phyloP scores from a whole-genome alignment of 1,140 invertebrate species.

The Heliothis subflexa region DNA sequence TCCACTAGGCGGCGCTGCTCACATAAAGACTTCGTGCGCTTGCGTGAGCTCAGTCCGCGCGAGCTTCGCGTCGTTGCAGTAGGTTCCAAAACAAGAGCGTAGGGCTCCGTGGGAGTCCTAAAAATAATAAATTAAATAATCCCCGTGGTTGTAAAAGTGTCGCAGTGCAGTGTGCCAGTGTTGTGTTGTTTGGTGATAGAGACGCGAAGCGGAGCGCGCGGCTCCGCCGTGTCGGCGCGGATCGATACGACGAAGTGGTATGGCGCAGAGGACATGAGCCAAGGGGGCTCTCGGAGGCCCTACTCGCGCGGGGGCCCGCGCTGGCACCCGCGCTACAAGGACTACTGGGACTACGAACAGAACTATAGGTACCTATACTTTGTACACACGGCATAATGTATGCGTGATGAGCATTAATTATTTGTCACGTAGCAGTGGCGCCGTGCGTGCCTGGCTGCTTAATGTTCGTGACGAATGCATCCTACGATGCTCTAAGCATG shows the following conservation, averaged over 20 bases:
- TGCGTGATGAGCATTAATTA: background rate
- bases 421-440: background rate
- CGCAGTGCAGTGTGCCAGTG: constrained; percentile 66
- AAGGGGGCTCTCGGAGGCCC: constrained; percentile 79
- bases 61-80: constrained; percentile 74
- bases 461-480: background rate
- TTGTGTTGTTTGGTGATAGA: constrained; percentile 61
- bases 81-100: constrained; percentile 70
- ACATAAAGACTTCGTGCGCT: constrained; percentile 68
- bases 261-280: constrained; percentile 79
- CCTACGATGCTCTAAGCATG: background rate
- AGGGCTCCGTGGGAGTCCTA: constrained; percentile 66
- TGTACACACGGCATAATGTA: background rate
- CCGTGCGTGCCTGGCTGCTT: background rate
- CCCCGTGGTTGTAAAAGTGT: constrained; percentile 64
- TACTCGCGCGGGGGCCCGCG: constrained; percentile 82
- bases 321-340: constrained; percentile 82
- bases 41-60: constrained; percentile 68
- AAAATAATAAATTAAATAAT: constrained; percentile 52
- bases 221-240: constrained; percentile 57
- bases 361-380: constrained; percentile 73
- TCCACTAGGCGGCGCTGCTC: constrained; percentile 63
- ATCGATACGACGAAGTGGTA: constrained; percentile 72
- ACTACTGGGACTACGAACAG: constrained; percentile 83
- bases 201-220: constrained; percentile 51